These are phyloP conservation scores for Silurus glanis DNA, from an alignment of 2,113 vertebrate species.

Conservation along the genomic window DNA sequence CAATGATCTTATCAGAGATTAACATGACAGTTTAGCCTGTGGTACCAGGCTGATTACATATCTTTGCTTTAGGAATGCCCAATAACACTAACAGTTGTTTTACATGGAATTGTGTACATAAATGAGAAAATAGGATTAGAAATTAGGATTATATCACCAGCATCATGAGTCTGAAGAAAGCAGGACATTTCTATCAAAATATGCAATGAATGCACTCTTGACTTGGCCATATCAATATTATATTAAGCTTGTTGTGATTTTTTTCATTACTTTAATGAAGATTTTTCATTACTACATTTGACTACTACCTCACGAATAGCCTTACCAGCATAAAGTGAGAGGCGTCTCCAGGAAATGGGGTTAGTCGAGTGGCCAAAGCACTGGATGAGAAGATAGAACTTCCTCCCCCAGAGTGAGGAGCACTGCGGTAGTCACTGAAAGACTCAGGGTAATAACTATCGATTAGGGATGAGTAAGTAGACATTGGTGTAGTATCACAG, in stretches of 20 bases:
- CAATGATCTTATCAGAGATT: slow-evolving; percentile 25
- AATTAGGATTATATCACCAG: not conserved
- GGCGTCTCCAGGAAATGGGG: slow-evolving; percentile 79
- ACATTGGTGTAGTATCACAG: slow-evolving; percentile 74
- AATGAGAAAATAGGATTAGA: not conserved
- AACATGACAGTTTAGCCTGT: not conserved
- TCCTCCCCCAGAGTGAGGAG: slow-evolving; percentile 67
- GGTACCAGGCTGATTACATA: slow-evolving; percentile 1
- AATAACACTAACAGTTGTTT: not conserved
- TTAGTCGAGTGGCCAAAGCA: slow-evolving; percentile 78
- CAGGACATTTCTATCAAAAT: not conserved
- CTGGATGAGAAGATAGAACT: slow-evolving; percentile 75
- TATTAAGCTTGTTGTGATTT: not conserved
- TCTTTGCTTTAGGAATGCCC: not conserved
- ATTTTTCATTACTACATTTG: not conserved
- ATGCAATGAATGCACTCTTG: not conserved
- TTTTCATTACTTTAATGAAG: not conserved
- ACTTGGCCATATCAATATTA: not conserved
- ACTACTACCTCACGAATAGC: not conserved
- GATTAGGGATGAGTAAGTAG: slow-evolving; percentile 76
- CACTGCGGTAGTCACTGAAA: slow-evolving; percentile 76
- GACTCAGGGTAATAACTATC: slow-evolving; percentile 83
- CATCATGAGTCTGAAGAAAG: not conserved
- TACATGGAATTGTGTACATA: not conserved
- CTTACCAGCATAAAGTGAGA: slow-evolving; percentile 82